These are phyloP conservation scores for Acropternis orthonyx DNA, from an alignment of 2,797 vertebrate species.

Conservation along the genomic window DNA sequence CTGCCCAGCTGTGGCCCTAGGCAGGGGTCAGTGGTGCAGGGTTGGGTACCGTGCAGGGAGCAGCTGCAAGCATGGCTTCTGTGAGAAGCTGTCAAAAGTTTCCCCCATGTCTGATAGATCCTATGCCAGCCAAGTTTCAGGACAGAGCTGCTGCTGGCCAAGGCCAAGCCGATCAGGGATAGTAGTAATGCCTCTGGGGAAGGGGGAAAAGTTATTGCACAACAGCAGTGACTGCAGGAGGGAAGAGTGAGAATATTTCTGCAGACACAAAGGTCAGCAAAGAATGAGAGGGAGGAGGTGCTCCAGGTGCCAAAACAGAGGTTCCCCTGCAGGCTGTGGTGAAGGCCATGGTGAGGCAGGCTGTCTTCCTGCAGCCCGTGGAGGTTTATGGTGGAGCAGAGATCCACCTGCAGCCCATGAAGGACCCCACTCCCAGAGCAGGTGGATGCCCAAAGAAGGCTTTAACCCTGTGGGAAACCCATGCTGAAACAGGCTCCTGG, in stretches of 20 bases:
- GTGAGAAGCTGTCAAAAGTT: neutral
- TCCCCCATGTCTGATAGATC: neutral
- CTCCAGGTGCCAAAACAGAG: neutral
- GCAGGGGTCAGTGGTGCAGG: no score
- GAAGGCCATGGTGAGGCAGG: neutral
- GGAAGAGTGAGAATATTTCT: neutral
- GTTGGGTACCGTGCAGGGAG: neutral
- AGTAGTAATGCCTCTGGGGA: neutral
- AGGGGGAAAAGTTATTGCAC: neutral
- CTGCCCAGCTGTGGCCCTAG: neutral
- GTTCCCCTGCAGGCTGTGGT: neutral
- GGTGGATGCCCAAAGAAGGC: neutral
- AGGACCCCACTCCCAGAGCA: accelerated
- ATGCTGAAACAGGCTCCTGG: neutral
- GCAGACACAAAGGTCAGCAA: neutral
- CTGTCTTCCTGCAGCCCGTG: neutral
- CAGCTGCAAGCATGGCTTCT: neutral
- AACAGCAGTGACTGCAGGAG: neutral
- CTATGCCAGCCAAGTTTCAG: neutral
- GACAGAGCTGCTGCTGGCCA: neutral
- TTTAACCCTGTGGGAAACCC: neutral
- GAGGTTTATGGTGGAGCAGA: neutral
- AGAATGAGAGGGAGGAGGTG: neutral
- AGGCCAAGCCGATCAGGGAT: neutral
- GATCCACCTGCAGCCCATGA: neutral